phyloP scores from a whole-genome alignment of 92 coral and sea anemone genomes.

The Scolanthus callimorphus region DNA sequence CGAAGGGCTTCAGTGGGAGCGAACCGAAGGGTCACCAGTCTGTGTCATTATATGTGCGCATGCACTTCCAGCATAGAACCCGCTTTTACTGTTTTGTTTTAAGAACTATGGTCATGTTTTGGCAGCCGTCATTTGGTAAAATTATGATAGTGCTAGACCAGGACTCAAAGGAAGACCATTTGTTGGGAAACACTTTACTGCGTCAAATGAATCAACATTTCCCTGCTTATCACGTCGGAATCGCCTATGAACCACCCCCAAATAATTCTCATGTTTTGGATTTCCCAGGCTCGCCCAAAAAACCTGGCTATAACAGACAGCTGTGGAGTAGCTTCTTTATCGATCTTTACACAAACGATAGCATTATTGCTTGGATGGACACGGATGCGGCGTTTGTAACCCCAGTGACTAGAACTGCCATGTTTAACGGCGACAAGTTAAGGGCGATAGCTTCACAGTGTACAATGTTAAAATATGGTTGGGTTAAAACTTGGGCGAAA shows the following conservation, averaged over 20 bases:
- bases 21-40: too few relatives aligned
- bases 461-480: not conserved
- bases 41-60: too few relatives aligned
- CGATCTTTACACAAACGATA: conserved; percentile 25
- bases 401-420: conserved; percentile 4
- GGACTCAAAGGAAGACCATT: conserved; percentile 15
- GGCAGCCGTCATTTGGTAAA: not conserved
- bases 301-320: not conserved
- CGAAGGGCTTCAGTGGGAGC: too few relatives aligned
- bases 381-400: conserved; percentile 12
- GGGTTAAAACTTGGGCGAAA: conserved; percentile 15
- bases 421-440: conserved; percentile 6
- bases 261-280: conserved; percentile 4
- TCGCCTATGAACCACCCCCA: conserved; percentile 6
- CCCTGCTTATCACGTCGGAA: conserved; percentile 8
- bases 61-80: not conserved
- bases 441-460: conserved; percentile 8
- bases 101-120: not conserved
- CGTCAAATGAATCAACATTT: not conserved
- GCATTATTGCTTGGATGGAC: conserved; percentile 39
- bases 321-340: conserved; percentile 12
- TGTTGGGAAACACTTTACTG: not conserved
- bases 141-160: conserved; percentile 10
- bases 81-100: not conserved
- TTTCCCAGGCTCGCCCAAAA: not conserved